Conservation (phyloP, 2,888 invertebrate species). For the Agrotis segetum region DNA sequence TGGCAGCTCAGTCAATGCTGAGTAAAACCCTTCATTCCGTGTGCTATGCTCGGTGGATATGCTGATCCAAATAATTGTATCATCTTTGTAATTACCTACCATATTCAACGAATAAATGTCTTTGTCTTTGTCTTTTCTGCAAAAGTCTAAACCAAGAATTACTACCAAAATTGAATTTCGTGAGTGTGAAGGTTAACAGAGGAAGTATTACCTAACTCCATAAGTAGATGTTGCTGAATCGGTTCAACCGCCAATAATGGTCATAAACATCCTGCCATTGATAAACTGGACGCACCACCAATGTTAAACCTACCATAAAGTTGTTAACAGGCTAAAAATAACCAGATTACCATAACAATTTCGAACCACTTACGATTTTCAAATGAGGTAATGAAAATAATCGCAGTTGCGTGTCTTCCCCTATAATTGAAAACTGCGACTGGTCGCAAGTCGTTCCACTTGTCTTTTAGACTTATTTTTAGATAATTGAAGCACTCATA, state of each 20-base stretch:
- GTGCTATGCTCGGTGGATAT: no score
- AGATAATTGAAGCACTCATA: conserved; percentile 49
- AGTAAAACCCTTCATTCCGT: no score
- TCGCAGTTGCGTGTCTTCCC: conserved; percentile 40
- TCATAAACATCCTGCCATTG: background rate
- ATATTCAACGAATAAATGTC: no score
- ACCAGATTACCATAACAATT: conserved; percentile 31
- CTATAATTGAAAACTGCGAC: conserved; percentile 40
- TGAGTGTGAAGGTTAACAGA: no score
- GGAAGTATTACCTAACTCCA: no score
- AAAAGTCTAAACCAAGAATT: no score
- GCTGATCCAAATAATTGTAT: no score
- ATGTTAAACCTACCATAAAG: background rate
- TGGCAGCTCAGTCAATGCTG: no score
- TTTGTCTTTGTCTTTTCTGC: no score
- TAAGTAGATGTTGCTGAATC: background rate
- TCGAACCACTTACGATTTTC: conserved; percentile 33
- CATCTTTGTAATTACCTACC: no score
- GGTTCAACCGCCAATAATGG: background rate
- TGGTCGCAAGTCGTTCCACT: conserved; percentile 15
- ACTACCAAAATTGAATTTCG: no score
- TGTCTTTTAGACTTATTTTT: conserved; percentile 33
- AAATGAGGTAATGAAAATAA: conserved; percentile 49
- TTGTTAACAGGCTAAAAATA: conserved; percentile 37
- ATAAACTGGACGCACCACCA: background rate